Conservation (phyloP, 2,113 vertebrate genomes). For the Excalfactoria chinensis region DNA sequence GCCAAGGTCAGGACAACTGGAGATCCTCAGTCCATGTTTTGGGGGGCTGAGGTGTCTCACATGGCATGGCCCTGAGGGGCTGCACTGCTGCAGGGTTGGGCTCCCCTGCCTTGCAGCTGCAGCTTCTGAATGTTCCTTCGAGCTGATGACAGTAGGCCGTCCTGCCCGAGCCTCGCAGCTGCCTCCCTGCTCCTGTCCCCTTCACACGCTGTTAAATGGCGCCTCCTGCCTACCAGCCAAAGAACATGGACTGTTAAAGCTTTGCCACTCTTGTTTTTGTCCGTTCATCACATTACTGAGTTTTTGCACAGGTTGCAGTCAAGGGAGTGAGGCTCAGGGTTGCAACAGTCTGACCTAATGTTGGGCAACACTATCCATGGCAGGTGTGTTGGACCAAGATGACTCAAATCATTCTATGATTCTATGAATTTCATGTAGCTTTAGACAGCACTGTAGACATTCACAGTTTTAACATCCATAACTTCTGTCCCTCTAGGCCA, state of each 20-base stretch:
- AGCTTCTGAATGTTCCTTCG: neutral
- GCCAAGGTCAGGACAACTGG: no score
- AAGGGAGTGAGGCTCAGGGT: neutral
- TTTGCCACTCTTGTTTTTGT: fast-evolving
- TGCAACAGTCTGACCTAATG: neutral
- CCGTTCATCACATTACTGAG: fast-evolving
- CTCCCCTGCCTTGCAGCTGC: neutral
- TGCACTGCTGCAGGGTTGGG: neutral
- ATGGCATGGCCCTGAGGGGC: neutral
- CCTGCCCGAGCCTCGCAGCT: fast-evolving
- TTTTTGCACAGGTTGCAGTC: neutral
- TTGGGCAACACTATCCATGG: neutral
- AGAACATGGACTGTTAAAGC: neutral
- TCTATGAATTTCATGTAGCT: neutral
- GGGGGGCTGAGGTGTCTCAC: neutral
- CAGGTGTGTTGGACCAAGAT: neutral
- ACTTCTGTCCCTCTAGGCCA: neutral
- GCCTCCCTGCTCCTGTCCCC: neutral
- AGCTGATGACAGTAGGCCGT: neutral
- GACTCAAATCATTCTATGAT: neutral
- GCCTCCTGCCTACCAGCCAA: slow-evolving; percentile 81
- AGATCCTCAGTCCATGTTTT: no score
- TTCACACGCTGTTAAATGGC: slow-evolving; percentile 83
- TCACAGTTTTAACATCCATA: neutral
- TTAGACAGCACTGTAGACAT: neutral